Evolutionary conservation across 2,797 vertebrate genomes (phyloP).

Genomic region (Australoheros facetus): DNA sequence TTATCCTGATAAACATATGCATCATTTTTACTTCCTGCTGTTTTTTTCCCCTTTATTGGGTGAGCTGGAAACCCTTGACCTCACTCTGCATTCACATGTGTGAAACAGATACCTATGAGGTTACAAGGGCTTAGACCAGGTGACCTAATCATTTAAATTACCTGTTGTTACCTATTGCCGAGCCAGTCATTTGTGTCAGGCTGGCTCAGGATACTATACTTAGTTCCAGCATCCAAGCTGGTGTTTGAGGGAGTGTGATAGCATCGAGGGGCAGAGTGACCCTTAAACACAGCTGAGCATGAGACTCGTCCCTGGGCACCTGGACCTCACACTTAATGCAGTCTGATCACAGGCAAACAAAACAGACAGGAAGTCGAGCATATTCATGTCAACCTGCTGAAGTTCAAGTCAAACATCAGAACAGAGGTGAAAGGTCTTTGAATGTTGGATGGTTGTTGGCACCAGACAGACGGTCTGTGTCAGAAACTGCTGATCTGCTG

Average conservation of each 20-base stretch:
- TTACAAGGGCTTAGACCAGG: background rate
- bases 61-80: background rate
- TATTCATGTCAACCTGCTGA: background rate
- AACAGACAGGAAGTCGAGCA: too few species aligned
- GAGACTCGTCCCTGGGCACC: conserved; percentile 78
- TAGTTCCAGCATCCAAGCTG: background rate
- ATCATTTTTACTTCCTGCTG: background rate
- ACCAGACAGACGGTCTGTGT: accelerated
- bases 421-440: background rate
- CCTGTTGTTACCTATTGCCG: too few species aligned
- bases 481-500: background rate
- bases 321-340: conserved; percentile 76
- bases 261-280: conserved; percentile 37
- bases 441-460: background rate
- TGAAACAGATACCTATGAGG: background rate
- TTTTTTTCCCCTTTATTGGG: background rate
- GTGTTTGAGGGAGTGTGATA: background rate
- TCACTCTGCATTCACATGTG: background rate
- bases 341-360: conserved; percentile 67
- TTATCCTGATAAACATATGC: background rate
- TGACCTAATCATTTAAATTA: too few species aligned
- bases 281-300: conserved; percentile 71
- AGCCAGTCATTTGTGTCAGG: too few species aligned
- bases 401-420: background rate
- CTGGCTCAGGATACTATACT: too few species aligned